A percentile compares a stretch with the other conserved stretches of the same genome.
phyloP scores from a whole-genome alignment of 2,113 vertebrate species.

The Esox niger region DNA sequence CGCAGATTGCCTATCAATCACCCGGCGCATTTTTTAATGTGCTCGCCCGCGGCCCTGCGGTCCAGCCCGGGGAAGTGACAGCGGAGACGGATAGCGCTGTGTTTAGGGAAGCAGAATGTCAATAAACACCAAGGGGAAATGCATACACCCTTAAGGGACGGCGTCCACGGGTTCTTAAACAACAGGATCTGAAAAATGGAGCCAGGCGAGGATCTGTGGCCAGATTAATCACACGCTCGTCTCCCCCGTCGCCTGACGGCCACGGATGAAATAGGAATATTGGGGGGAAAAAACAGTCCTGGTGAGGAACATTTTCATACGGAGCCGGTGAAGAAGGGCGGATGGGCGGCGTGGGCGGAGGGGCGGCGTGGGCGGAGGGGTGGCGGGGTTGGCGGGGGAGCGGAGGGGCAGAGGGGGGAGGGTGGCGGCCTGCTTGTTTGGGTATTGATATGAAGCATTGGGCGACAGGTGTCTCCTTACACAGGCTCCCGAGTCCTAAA shows the following conservation, averaged over 20 bases:
- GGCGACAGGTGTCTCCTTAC: not conserved
- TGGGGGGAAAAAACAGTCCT: conserved; percentile 58
- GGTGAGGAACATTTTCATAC: conserved; percentile 67
- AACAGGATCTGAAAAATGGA: conserved; percentile 59
- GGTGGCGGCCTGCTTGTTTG: conserved; percentile 31
- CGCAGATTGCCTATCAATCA: conserved; percentile 53
- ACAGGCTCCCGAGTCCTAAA: too few species aligned
- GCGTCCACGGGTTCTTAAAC: conserved; percentile 51
- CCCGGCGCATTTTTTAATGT: conserved; percentile 13
- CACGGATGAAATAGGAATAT: conserved; percentile 62
- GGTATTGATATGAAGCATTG: not conserved
- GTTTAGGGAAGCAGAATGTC: conserved; percentile 64
- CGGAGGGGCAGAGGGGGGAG: conserved; percentile 29
- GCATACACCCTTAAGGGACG: conserved; percentile 12
- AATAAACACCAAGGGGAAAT: conserved; percentile 55
- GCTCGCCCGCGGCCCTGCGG: not conserved
- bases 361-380: conserved; percentile 33
- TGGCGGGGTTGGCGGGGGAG: too few species aligned
- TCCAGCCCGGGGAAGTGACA: conserved; percentile 27
- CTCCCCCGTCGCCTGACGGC: conserved; percentile 41
- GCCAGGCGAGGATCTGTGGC: conserved; percentile 28
- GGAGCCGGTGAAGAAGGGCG: conserved; percentile 43
- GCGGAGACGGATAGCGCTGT: conserved; percentile 58
- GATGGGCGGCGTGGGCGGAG: conserved; percentile 12
- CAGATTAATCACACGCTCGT: conserved; percentile 55